Conservation (phyloP, 2,797 vertebrate species). For the Scarus forsteni region DNA sequence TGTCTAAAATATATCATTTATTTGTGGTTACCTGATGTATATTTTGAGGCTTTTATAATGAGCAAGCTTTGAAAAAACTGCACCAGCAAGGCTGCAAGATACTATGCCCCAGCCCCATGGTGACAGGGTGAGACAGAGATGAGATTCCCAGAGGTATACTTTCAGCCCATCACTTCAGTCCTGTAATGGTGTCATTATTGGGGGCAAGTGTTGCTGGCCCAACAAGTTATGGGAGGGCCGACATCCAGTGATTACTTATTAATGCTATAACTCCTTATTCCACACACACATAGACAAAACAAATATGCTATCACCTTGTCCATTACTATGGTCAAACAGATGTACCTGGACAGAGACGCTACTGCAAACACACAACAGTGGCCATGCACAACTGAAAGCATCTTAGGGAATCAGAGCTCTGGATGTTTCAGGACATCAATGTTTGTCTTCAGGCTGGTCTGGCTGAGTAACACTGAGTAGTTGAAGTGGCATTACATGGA, state of each 20-base stretch:
- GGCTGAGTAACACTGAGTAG: slow-evolving; percentile 28
- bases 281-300: slow-evolving; percentile 54
- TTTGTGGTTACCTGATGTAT: neutral
- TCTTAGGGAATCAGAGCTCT: slow-evolving; percentile 32
- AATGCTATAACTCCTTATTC: slow-evolving; percentile 69
- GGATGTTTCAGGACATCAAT: slow-evolving; percentile 12
- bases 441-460: slow-evolving; percentile 25
- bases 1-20: neutral
- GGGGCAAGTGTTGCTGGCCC: slow-evolving; percentile 76
- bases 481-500: slow-evolving; percentile 29
- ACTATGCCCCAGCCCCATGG: slow-evolving; percentile 11
- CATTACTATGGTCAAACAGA: slow-evolving; percentile 71
- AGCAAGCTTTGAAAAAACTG: neutral
- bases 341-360: slow-evolving; percentile 35
- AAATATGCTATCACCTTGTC: slow-evolving; percentile 65
- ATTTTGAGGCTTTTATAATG: neutral
- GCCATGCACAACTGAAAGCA: neutral
- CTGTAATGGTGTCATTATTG: slow-evolving; percentile 78
- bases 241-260: slow-evolving; percentile 81
- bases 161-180: slow-evolving; percentile 62
- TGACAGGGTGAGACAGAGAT: slow-evolving; percentile 23
- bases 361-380: slow-evolving; percentile 7
- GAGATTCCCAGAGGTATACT: slow-evolving; percentile 71
- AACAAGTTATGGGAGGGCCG: slow-evolving; percentile 70
- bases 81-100: slow-evolving; percentile 9